Percentiles rank a stretch among this genome's conserved stretches.
These are phyloP conservation scores for Epinephelus coioides DNA, from an alignment of 2,797 vertebrate genomes.

Conservation along the genomic window DNA sequence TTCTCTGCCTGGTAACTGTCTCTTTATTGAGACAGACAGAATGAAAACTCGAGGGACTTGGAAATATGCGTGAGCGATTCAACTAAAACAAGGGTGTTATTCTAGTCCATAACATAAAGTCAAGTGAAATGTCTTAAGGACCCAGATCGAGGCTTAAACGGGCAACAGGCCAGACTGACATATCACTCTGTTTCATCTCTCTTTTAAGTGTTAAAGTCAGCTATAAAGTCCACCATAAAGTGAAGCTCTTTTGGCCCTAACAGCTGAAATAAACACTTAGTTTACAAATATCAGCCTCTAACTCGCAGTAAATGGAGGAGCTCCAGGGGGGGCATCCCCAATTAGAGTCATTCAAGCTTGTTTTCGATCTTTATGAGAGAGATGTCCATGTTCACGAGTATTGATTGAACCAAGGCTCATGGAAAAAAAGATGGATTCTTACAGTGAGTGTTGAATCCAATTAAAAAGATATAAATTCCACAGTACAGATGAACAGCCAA, in stretches of 20 bases:
- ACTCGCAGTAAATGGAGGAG: slow-evolving; percentile 1
- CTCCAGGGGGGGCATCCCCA: background rate
- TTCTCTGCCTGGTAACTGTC: background rate
- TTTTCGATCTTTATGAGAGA: slow-evolving; percentile 11
- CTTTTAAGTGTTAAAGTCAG: background rate
- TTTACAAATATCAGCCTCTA: slow-evolving; percentile 1
- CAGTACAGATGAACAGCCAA: slow-evolving; percentile 18
- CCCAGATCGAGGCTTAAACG: background rate
- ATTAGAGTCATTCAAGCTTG: background rate
- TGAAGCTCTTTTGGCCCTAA: background rate
- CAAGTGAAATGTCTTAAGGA: background rate
- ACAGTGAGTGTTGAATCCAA: slow-evolving; percentile 19
- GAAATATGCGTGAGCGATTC: background rate
- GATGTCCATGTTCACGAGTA: slow-evolving; percentile 16
- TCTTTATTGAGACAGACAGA: background rate
- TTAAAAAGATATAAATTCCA: slow-evolving; percentile 14
- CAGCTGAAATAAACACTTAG: slow-evolving; percentile 1
- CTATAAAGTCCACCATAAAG: background rate
- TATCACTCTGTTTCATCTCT: background rate
- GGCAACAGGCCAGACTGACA: background rate
- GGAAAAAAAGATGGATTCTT: slow-evolving; percentile 26
- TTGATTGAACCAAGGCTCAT: slow-evolving; percentile 13
- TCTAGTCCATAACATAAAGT: background rate
- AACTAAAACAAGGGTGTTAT: background rate
- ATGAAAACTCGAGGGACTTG: background rate